phyloP scores from a whole-genome alignment of 2,113 vertebrate genomes.

The Micronisus gabar region DNA sequence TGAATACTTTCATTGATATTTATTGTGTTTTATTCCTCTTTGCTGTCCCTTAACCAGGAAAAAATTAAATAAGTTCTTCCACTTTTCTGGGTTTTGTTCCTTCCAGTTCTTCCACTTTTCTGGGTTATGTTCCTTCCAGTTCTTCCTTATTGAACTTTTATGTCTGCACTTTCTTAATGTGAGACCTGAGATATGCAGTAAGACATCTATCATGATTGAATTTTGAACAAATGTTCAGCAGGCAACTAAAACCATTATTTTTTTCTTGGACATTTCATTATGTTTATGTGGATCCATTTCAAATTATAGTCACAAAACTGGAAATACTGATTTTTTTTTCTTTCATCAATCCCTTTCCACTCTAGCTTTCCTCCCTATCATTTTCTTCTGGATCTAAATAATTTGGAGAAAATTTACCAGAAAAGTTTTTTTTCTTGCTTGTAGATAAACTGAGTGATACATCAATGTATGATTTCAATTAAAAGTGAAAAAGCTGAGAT shows the following conservation, averaged over 20 bases:
- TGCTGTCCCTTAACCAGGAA: not conserved
- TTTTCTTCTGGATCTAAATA: not conserved
- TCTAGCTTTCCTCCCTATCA: not conserved
- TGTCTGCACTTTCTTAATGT: not conserved
- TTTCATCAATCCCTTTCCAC: not conserved
- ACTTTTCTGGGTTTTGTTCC: not conserved
- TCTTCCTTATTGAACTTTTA: not conserved
- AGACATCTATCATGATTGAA: not conserved
- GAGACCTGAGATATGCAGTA: not conserved
- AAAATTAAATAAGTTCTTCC: not conserved
- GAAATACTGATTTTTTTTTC: not conserved
- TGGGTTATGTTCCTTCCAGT: not conserved
- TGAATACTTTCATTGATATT: not conserved
- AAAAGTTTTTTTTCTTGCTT: not conserved
- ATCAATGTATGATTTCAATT: not conserved
- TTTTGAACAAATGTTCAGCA: not conserved
- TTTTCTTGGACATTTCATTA: not conserved
- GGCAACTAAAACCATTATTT: not conserved
- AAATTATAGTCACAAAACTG: not conserved
- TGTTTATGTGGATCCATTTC: not conserved
- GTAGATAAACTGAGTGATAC: not conserved
- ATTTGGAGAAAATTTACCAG: not conserved
- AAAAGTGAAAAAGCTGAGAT: not conserved
- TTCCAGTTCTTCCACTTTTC: not conserved
- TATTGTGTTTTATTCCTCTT: not conserved